Conservation (phyloP, 2,113 vertebrate genomes). For the Phalacrocorax pelagicus region DNA sequence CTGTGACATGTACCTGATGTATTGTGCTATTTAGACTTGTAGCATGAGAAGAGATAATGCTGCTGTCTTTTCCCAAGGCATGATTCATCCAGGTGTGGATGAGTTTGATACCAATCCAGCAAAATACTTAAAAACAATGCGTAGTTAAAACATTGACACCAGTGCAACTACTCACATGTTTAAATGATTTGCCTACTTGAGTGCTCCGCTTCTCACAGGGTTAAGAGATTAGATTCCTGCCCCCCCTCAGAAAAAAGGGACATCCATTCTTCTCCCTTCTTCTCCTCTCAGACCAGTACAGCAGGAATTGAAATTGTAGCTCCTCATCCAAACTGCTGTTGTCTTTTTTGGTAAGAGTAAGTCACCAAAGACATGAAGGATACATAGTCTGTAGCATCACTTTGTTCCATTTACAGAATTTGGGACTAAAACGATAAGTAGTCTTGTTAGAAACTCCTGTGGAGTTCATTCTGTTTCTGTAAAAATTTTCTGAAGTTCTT, state of each 20-base stretch:
- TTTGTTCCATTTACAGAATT: background rate
- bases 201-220: background rate
- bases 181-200: background rate
- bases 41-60: background rate
- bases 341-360: background rate
- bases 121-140: background rate
- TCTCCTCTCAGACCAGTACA: background rate
- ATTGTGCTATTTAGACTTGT: background rate
- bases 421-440: background rate
- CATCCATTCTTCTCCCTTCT: background rate
- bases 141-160: background rate
- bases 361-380: background rate
- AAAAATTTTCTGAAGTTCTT: background rate
- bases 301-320: background rate
- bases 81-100: background rate
- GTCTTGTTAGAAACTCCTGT: background rate
- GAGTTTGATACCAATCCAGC: background rate
- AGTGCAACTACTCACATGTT: background rate
- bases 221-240: background rate
- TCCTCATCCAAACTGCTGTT: background rate
- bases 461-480: background rate
- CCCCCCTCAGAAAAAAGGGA: background rate
- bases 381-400: background rate
- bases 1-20: background rate
- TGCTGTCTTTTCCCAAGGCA: background rate